Conservation (phyloP, 2,888 invertebrate genomes). For the Bugula neritina region DNA sequence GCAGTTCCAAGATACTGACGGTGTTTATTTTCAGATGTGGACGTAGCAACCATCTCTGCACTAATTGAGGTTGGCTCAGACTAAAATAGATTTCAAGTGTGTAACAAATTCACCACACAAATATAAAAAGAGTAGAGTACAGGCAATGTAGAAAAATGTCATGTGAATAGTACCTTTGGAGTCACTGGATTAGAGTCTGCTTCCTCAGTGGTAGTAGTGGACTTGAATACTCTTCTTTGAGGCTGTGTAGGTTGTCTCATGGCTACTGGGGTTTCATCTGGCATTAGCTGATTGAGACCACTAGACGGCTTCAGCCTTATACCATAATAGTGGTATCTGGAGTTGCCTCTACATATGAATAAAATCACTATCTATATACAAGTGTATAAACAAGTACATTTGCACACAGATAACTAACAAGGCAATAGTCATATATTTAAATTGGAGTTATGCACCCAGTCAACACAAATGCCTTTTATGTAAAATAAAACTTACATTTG, state of each 20-base stretch:
- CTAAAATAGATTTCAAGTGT: constrained; percentile 13
- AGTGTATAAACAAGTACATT: no score
- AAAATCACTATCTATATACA: no score
- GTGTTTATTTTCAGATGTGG: constrained; percentile 44
- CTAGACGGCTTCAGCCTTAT: constrained; percentile 89
- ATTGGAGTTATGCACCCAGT: no score
- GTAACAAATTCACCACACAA: no score
- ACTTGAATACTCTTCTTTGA: not conserved
- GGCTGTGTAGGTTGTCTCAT: constrained; percentile 42
- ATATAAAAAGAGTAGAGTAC: no score
- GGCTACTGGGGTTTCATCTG: constrained; percentile 52
- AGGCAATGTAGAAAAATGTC: no score
- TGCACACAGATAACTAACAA: no score
- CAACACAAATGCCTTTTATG: no score
- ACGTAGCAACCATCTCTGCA: not conserved
- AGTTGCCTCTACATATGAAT: constrained; percentile 72
- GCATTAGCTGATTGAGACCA: constrained; percentile 58
- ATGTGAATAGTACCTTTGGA: constrained; percentile 8
- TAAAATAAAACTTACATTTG: no score
- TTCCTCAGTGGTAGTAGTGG: not conserved
- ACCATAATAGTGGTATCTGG: constrained; percentile 99
- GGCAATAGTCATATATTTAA: no score
- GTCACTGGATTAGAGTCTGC: constrained; percentile 22
- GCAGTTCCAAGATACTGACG: constrained; percentile 79
- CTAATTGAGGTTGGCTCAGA: constrained; percentile 11